These are phyloP conservation scores for Manacus vitellinus DNA, from an alignment of 2,113 vertebrate species.

Conservation along the genomic window DNA sequence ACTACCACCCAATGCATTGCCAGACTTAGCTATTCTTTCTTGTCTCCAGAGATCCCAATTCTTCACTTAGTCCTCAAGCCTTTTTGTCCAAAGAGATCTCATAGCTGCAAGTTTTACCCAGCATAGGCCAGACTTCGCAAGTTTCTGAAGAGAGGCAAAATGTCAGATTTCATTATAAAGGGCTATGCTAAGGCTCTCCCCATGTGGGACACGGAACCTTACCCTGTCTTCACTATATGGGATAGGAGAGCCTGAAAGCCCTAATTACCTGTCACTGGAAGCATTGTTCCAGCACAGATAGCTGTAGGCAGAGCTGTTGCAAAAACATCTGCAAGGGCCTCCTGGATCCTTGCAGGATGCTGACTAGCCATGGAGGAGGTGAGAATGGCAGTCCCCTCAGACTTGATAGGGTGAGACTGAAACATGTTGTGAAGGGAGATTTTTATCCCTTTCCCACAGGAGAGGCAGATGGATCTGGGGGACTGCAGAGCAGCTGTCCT, in stretches of 20 bases:
- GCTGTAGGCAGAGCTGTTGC: not conserved
- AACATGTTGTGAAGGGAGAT: not conserved
- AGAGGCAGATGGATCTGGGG: rapidly evolving
- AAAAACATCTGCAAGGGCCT: not conserved
- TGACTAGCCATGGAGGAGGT: rapidly evolving
- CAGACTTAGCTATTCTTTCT: not conserved
- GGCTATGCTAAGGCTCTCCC: not conserved
- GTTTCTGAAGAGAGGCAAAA: not conserved
- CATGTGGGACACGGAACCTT: not conserved
- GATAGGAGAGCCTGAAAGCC: not conserved
- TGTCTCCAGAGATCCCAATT: not conserved
- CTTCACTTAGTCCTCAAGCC: not conserved
- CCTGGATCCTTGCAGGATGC: not conserved
- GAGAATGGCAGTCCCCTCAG: not conserved
- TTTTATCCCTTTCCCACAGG: not conserved
- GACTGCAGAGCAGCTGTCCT: rapidly evolving
- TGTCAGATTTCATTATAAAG: not conserved
- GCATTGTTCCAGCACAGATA: not conserved
- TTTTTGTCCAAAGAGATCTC: not conserved
- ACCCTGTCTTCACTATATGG: not conserved
- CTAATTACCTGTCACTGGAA: not conserved
- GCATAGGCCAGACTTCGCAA: not conserved
- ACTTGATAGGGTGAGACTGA: not conserved
- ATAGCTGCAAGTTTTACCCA: not conserved
- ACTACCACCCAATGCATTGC: not conserved